Conservation (phyloP, 2,888 invertebrate species). For the Lordiphosa andalusiaca region DNA sequence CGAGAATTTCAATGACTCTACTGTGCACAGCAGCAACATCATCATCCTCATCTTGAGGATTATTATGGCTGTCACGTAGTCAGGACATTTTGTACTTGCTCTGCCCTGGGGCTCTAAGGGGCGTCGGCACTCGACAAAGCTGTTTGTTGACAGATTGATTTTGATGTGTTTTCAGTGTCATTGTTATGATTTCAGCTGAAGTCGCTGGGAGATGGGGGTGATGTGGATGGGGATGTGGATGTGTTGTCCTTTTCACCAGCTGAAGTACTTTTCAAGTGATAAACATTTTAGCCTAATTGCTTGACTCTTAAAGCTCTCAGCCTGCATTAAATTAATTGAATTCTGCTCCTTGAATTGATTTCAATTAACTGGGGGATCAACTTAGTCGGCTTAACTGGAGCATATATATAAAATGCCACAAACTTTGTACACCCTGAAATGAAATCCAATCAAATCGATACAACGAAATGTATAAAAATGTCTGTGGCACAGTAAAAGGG, state of each 20-base stretch:
- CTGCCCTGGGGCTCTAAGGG: conserved; percentile 18
- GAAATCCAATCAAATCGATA: conserved; percentile 73
- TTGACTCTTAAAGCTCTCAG: conserved; percentile 37
- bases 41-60: conserved; percentile 5
- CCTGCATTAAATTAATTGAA: conserved; percentile 29
- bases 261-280: conserved; percentile 26
- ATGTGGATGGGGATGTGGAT: too few species aligned
- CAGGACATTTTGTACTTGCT: conserved; percentile 39
- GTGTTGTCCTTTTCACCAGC: conserved; percentile 20
- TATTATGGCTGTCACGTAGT: conserved; percentile 30
- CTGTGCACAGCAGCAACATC: conserved; percentile 3
- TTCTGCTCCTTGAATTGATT: conserved; percentile 38
- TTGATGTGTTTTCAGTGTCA: conserved; percentile 68
- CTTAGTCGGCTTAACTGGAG: conserved; percentile 47
- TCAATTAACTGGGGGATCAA: conserved; percentile 56
- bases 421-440: conserved; percentile 42
- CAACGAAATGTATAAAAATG: conserved; percentile 41
- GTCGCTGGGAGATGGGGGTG: conserved; percentile 9
- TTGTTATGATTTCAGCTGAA: conserved; percentile 54
- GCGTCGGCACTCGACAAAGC: conserved; percentile 39
- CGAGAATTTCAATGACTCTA: conserved; percentile 48
- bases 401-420: conserved; percentile 58
- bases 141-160: conserved; percentile 72
- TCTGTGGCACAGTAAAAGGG: conserved; percentile 1
- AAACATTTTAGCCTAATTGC: conserved; percentile 71